Conservation (phyloP, 2,888 invertebrate species). For the Alcis repandata region DNA sequence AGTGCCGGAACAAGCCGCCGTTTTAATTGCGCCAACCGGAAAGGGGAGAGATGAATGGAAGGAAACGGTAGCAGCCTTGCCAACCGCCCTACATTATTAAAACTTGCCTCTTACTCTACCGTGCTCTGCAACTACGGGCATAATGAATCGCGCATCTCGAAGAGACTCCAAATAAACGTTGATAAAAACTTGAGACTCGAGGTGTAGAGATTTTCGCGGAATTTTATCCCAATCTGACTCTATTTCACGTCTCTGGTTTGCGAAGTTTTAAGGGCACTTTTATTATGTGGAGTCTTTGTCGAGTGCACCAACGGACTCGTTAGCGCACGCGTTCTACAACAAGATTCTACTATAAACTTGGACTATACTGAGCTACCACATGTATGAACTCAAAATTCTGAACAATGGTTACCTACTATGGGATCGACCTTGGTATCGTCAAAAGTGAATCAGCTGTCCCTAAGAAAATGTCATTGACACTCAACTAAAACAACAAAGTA, state of each 20-base stretch:
- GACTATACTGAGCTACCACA: no score
- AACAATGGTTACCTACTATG: no score
- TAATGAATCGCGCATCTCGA: conserved; percentile 78
- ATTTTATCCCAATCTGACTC: conserved; percentile 48
- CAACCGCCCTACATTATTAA: conserved; percentile 85
- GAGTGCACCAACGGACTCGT: conserved; percentile 55
- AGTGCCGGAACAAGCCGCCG: conserved; percentile 84
- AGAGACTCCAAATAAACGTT: conserved; percentile 69
- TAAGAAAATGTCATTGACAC: no score
- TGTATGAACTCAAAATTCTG: no score
- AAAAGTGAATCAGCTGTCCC: no score
- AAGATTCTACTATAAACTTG: conserved; percentile 39
- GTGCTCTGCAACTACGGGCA: conserved; percentile 70
- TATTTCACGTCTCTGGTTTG: conserved; percentile 51
- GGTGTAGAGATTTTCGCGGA: conserved; percentile 51
- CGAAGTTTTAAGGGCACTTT: conserved; percentile 53
- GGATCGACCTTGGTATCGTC: no score
- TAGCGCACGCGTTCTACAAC: conserved; percentile 54
- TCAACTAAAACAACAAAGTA: no score
- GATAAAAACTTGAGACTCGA: conserved; percentile 53
- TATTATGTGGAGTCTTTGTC: conserved; percentile 49
- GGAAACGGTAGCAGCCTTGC: conserved; percentile 81
- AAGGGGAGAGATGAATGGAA: conserved; percentile 85
- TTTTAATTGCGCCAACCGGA: conserved; percentile 85
- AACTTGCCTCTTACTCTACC: conserved; percentile 81